phyloP scores from a whole-genome alignment of 1,140 invertebrate genomes.

The Sarcophaga bullata region DNA sequence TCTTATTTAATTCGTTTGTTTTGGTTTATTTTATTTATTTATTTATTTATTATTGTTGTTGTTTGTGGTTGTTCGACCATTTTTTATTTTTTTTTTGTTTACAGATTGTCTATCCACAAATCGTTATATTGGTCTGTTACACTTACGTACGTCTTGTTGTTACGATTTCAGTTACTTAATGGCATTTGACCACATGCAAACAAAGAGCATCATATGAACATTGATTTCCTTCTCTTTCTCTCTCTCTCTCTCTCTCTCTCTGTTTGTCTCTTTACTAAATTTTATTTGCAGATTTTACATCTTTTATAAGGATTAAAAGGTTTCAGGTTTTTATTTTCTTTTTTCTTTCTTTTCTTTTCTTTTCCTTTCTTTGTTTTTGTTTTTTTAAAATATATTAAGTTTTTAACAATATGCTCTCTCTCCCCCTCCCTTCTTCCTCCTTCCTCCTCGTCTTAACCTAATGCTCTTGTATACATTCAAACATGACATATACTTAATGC shows the following conservation, averaged over 20 bases:
- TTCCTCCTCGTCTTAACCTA: too few relatives aligned
- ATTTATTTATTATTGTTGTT: neutral
- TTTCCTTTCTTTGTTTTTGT: neutral
- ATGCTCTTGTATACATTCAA: neutral
- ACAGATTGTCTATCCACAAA: conserved; percentile 29
- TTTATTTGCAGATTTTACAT: neutral
- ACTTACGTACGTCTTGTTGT: too few relatives aligned
- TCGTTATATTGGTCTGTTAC: conserved; percentile 27
- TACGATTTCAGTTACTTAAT: conserved; percentile 32
- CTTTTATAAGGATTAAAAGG: neutral
- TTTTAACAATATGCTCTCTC: neutral
- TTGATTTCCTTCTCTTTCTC: neutral
- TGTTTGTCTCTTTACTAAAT: neutral
- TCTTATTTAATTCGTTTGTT: neutral
- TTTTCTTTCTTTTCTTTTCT: neutral
- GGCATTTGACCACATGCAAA: conserved; percentile 35
- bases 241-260: neutral
- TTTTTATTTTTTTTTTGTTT: neutral
- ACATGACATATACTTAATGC: neutral
- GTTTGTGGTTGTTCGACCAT: neutral
- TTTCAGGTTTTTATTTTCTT: neutral
- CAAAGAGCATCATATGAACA: conserved; percentile 17
- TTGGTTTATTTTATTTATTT: neutral
- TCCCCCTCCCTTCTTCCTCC: too few relatives aligned
- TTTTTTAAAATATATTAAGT: neutral